phyloP scores from a whole-genome alignment of 1,140 invertebrate genomes.

The Dysdera silvatica region DNA sequence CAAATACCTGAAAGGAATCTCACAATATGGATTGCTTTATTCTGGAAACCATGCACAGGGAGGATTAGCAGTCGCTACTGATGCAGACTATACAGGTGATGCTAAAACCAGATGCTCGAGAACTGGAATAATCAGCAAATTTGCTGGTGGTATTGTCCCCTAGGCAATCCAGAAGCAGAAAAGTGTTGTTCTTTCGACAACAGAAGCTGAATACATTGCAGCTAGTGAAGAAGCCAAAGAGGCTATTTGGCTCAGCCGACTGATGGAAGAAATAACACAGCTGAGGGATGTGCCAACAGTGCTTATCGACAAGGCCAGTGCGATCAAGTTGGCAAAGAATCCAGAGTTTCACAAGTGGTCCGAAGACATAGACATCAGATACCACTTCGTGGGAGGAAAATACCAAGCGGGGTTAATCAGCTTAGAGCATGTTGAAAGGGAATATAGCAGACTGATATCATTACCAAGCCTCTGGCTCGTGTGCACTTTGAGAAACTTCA shows the following conservation, averaged over 20 bases:
- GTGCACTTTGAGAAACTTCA: background rate
- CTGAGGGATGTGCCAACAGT: background rate
- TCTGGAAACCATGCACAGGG: background rate
- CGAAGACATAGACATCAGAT: conserved; percentile 11
- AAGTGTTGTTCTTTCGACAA: conserved; percentile 11
- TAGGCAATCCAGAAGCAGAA: conserved; percentile 13
- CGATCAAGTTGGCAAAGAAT: conserved; percentile 24
- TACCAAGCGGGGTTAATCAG: conserved; percentile 16
- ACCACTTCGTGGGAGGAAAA: conserved; percentile 40
- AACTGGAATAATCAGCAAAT: conserved; percentile 7
- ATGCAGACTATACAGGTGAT: conserved; percentile 32
- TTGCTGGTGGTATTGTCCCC: background rate
- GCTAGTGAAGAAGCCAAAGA: conserved; percentile 26
- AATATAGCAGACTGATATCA: conserved; percentile 24
- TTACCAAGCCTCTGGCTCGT: conserved; percentile 25
- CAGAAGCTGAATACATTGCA: conserved; percentile 27
- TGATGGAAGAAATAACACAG: conserved; percentile 12
- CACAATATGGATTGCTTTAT: conserved; percentile 16
- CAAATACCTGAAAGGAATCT: conserved; percentile 45
- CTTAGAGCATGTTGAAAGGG: background rate
- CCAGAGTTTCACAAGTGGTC: conserved; percentile 19
- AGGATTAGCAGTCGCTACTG: conserved; percentile 32
- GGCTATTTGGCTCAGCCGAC: conserved; percentile 22
- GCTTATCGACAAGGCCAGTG: conserved; percentile 31
- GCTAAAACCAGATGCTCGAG: conserved; percentile 9